Base-by-base conservation (phyloP, 2,797 vertebrate genomes). In the Pachyuromys duprasi region DNA sequence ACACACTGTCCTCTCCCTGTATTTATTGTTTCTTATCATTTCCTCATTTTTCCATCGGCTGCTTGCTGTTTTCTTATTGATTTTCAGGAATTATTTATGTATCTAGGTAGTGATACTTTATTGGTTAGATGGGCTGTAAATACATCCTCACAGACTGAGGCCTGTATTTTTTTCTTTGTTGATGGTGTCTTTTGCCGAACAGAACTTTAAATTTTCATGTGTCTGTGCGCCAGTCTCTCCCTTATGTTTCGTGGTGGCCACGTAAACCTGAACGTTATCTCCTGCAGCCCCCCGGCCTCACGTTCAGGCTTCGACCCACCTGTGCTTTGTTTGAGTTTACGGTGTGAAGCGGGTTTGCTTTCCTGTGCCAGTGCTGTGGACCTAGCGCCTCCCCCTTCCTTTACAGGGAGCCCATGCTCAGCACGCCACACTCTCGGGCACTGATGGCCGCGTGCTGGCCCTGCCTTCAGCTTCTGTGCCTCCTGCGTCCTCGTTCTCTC, bases 31-130 rank as follows among this genome's bases (percentile, higher is more conserved):
- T 63, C 82, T 89, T 8, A 15, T 49, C 91, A 75, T n/a, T 33
- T 17, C 74, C 93, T 92, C 74, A 28, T 42, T 82, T 88, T 65
- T 49, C 90, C 22, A 4, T 5, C 8, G 57, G 89, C 15, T 2
- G 36, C 79, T 45, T 55, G 95, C 90, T 72, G 89, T 65, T 83
- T 75, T 49, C 94, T 72, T 92, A 97, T 96, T 95, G 96, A 97
- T 97, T 94, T 88, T 60, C 78, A 79, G 89, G 95, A 91, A 80
- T 96, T 97, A 97, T 95, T 97, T 96, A 95, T 94, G 93, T 45
- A 63, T 36, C 95, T 31, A 69, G 53, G 57, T 31, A 33, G 90
- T 7, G 79, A 92, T 91, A 42, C 62, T 91, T 91, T 65, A 93
- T 62, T 72, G 91, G 91, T 53, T 72, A 17, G 8, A 3, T 36